Conservation (phyloP, 2,888 invertebrate species). For the Dorcus hopei region DNA sequence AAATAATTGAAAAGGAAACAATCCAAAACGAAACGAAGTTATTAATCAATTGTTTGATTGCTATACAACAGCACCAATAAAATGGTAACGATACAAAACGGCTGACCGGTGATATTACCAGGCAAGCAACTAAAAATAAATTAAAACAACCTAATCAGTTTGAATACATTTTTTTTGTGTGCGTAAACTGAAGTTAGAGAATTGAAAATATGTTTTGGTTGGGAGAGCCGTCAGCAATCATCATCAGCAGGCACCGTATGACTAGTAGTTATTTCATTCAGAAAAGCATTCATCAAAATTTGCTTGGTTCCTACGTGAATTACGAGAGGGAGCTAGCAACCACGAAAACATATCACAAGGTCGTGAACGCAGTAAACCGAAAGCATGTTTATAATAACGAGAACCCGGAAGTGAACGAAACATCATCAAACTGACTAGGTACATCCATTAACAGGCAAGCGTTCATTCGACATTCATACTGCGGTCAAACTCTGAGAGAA, state of each 20-base stretch:
- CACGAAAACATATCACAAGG: no score
- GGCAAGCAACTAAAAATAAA: slow-evolving; percentile 41
- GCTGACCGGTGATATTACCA: slow-evolving; percentile 44
- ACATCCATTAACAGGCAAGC: slow-evolving; percentile 36
- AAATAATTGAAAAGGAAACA: neutral
- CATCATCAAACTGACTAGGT: slow-evolving; percentile 40
- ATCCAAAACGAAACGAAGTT: neutral
- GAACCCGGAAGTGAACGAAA: slow-evolving; percentile 16
- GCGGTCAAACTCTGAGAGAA: slow-evolving; percentile 40
- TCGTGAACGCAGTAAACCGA: no score
- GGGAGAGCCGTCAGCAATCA: no score
- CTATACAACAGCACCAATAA: slow-evolving; percentile 19
- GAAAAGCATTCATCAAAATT: no score
- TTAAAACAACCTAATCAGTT: slow-evolving; percentile 37
- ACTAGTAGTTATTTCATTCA: no score
- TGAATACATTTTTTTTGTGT: slow-evolving; percentile 29
- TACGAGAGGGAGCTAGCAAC: no score
- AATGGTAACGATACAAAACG: slow-evolving; percentile 45
- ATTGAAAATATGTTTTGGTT: neutral
- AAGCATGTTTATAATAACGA: neutral
- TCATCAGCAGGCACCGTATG: no score
- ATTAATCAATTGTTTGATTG: slow-evolving; percentile 4
- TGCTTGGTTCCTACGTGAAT: no score
- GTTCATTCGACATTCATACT: slow-evolving; percentile 32
- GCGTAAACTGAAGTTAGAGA: slow-evolving; percentile 20